Base-by-base conservation (phyloP, 1,140 invertebrate genomes). In the Ostrea denselamellosa region DNA sequence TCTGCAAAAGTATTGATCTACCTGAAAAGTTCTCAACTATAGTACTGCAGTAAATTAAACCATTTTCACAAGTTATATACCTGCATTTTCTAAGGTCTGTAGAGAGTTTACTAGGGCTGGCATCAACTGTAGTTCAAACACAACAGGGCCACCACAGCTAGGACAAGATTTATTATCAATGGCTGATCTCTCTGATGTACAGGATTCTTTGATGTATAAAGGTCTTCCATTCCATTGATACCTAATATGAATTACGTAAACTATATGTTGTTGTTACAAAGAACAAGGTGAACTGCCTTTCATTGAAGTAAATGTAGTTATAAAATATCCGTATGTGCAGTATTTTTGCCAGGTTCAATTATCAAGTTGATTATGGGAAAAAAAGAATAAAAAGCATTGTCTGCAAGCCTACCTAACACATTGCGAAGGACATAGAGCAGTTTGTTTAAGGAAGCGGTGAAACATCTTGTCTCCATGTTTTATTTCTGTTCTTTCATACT, bases 121-220 rank as follows among this genome's bases (percentile, higher is more conserved):
- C 68, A 98, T 94, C 77, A 98, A 94, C 95, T 98, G 97, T 7
- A 98, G 93, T 94, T 98, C 97, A 93, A 97, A 98, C 4, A 96
- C 96, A 90, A 97, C 95, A 83, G 96, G 96, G 8, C 96, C 96
- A 28, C 96, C 96, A 93, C 97, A 98, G 91, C 54, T 62, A 9
- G 2, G 17, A 53, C 82, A 83, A 52, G 44, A 83, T 19, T 19
- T 52, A 52, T 77, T 77, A 10, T 8, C 28, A 77, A 28, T 28
- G 28, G 25, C 5, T 28, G 68, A 34, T 28, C 9, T 77, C 25
- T 77, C 51, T 22, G 52, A 83, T 17, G 52, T 44, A 83, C 82
- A 53, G n/a, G 25, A 19, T 25, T 83, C 82, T 83, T 71, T 86
- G 34, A 91, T 90, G 34, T 88, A 89, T 44, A 92, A 56, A 8